Evolutionary conservation across 1,140 invertebrate genomes (phyloP).

Genomic region (Drosophila leontia): DNA sequence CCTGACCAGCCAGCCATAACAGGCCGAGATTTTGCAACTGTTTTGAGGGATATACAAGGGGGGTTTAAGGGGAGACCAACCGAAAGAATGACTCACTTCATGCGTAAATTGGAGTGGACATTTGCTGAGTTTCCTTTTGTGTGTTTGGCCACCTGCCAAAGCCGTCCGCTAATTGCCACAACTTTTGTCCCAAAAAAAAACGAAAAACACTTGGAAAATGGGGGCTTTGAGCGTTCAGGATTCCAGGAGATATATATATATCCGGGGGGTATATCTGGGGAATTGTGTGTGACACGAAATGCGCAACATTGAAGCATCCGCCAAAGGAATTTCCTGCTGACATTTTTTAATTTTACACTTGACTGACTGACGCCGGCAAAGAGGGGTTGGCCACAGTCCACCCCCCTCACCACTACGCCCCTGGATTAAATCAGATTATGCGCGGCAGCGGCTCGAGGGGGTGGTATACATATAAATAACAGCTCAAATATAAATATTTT

Average conservation of each 20-base stretch:
- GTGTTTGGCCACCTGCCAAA: conserved; percentile 50
- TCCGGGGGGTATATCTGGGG: conserved; percentile 25
- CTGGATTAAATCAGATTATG: conserved; percentile 69
- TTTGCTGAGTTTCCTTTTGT: conserved; percentile 53
- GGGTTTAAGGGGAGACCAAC: background rate
- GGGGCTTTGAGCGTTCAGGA: background rate
- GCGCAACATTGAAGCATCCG: conserved; percentile 72
- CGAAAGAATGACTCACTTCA: conserved; percentile 51
- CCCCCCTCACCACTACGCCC: background rate
- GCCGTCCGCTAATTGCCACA: conserved; percentile 63
- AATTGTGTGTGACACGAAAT: conserved; percentile 63
- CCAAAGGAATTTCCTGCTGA: conserved; percentile 81
- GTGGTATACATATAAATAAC: conserved; percentile 20
- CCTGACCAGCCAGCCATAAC: conserved; percentile 54
- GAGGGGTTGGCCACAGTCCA: background rate
- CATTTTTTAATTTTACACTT: conserved; percentile 83
- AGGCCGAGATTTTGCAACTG: conserved; percentile 16
- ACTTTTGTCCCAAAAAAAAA: conserved; percentile 33
- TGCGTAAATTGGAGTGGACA: conserved; percentile 56
- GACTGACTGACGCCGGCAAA: conserved; percentile 58
- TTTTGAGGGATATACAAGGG: background rate
- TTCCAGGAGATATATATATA: background rate
- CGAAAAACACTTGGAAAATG: conserved; percentile 9
- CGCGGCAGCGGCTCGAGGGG: conserved; percentile 1
- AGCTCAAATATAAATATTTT: conserved; percentile 37